Percentiles rank a stretch among this genome's conserved stretches.
Evolutionary conservation across 2,888 invertebrate species (phyloP).

Genomic region (Autographa pulchrina): DNA sequence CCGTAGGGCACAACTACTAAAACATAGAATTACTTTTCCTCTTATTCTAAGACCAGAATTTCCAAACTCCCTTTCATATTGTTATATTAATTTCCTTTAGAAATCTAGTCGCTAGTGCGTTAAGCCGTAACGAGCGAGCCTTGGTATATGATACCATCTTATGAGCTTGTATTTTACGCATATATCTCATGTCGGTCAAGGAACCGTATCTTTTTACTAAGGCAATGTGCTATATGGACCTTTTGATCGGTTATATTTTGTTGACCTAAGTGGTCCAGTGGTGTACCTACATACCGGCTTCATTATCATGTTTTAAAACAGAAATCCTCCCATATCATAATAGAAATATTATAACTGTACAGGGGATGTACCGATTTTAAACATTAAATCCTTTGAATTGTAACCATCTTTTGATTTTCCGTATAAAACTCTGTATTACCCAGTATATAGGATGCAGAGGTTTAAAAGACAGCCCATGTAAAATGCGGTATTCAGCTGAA

Average conservation of each 20-base stretch:
- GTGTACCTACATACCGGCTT: too few species aligned
- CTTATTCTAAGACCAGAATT: neutral
- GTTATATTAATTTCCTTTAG: conserved; percentile 21
- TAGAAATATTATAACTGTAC: neutral
- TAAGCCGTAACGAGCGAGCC: conserved; percentile 26
- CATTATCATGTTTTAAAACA: too few species aligned
- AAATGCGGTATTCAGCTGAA: too few species aligned
- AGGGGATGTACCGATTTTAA: neutral
- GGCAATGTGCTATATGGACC: neutral
- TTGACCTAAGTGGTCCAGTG: too few species aligned
- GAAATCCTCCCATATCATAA: too few species aligned
- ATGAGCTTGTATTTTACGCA: neutral
- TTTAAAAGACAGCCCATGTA: too few species aligned
- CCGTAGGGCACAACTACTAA: too few species aligned
- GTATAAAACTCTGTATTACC: too few species aligned
- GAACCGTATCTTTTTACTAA: neutral
- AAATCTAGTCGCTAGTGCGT: conserved; percentile 39
- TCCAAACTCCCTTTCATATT: neutral
- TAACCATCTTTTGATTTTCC: too few species aligned
- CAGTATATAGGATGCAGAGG: too few species aligned
- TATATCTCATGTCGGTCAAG: conserved; percentile 34
- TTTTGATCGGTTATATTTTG: too few species aligned
- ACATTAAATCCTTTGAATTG: neutral
- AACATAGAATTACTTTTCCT: too few species aligned
- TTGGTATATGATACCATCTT: conserved; percentile 35